Evolutionary conservation across 2,113 vertebrate species (phyloP).

Genomic region (Rhinopithecus roxellana): DNA sequence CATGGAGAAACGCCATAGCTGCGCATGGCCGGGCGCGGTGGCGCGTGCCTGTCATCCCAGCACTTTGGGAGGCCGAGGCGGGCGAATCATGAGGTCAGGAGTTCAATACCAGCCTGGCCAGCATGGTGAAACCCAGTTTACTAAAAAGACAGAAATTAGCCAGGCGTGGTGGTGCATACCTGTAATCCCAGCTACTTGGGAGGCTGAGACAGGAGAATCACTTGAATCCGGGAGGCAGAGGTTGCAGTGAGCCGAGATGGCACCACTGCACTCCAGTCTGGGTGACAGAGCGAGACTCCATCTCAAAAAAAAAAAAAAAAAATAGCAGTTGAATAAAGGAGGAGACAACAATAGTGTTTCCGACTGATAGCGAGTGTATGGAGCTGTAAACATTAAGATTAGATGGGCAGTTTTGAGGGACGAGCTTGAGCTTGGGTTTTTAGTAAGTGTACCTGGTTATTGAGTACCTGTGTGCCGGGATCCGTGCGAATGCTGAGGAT

Average conservation of each 20-base stretch:
- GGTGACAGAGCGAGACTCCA: background rate
- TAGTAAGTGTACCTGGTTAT: background rate
- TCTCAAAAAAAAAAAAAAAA: background rate
- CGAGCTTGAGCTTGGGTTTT: background rate
- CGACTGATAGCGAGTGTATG: background rate
- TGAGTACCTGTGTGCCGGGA: background rate
- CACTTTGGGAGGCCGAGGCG: background rate
- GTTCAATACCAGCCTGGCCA: background rate
- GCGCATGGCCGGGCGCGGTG: too few species aligned
- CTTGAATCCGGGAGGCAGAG: background rate
- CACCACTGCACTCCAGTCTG: background rate
- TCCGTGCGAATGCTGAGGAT: background rate
- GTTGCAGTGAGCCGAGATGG: background rate
- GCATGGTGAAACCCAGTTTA: background rate
- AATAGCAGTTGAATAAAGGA: background rate
- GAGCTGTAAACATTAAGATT: background rate
- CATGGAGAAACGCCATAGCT: too few species aligned
- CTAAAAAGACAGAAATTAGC: background rate
- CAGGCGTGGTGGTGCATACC: background rate
- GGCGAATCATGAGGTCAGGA: background rate
- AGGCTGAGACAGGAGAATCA: background rate
- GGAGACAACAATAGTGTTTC: slow-evolving; percentile 1
- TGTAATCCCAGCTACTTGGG: background rate
- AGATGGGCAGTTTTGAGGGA: background rate
- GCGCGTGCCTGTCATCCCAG: background rate